A percentile compares a stretch with the other conserved stretches of the same genome.
phyloP scores from a whole-genome alignment of 1,140 invertebrate species.

The Coelopa frigida region DNA sequence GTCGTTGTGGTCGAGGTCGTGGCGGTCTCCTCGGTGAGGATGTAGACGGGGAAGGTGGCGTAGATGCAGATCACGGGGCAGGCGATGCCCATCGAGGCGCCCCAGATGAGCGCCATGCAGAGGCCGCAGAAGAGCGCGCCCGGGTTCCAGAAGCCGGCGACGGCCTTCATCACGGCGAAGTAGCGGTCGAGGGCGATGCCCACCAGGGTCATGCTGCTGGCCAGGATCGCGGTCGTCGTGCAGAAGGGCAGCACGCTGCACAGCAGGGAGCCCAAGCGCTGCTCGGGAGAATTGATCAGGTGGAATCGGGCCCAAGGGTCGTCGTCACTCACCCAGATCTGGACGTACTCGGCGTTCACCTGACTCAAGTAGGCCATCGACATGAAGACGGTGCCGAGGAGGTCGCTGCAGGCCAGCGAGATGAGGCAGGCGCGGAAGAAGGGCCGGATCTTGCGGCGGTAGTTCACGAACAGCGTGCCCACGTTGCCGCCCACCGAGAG shows the following conservation, averaged over 20 bases:
- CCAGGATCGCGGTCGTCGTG: constrained; percentile 47
- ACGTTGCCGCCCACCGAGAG: constrained; percentile 29
- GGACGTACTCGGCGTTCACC: constrained; percentile 23
- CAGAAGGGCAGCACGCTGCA: constrained; percentile 48
- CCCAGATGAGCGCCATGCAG: constrained; percentile 35
- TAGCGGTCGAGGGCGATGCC: constrained; percentile 51
- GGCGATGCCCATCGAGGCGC: constrained; percentile 32
- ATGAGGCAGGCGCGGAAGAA: constrained; percentile 44
- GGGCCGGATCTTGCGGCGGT: constrained; percentile 27
- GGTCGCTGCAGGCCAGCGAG: constrained; percentile 45
- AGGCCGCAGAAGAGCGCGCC: constrained; percentile 24
- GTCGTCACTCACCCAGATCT: constrained; percentile 32
- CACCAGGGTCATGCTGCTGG: constrained; percentile 48
- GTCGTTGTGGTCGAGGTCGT: neutral
- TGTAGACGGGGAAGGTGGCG: constrained; percentile 18
- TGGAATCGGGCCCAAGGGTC: neutral
- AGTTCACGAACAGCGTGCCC: constrained; percentile 29
- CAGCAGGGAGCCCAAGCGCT: constrained; percentile 45
- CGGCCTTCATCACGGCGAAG: constrained; percentile 41
- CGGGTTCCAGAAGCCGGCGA: constrained; percentile 45
- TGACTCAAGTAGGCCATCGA: constrained; percentile 25
- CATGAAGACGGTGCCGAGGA: constrained; percentile 35
- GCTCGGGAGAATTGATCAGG: neutral
- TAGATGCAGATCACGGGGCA: constrained; percentile 26
- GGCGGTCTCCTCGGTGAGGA: constrained; percentile 9